phyloP scores from a whole-genome alignment of 2,888 invertebrate species.

The Sinopyrophorus schimmeli region DNA sequence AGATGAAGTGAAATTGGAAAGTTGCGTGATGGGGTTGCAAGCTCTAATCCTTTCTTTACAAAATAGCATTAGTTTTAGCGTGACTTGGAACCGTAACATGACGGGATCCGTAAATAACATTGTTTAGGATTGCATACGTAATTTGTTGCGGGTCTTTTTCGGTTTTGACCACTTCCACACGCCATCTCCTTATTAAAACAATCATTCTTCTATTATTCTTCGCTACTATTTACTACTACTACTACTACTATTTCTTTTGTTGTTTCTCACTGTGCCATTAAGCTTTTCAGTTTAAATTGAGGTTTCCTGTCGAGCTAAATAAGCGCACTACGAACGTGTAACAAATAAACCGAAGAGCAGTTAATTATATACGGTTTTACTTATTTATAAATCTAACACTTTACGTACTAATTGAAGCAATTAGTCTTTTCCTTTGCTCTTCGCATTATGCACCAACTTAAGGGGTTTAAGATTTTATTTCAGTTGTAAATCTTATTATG shows the following conservation, averaged over 20 bases:
- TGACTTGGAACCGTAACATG: slow-evolving; percentile 24
- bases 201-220: slow-evolving; percentile 2
- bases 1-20: slow-evolving; percentile 21
- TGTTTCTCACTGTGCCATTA: not conserved
- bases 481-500: too few species aligned
- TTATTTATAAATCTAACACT: too few species aligned
- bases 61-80: slow-evolving; percentile 24
- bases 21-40: slow-evolving; percentile 24
- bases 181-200: slow-evolving; percentile 25
- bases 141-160: slow-evolving; percentile 23
- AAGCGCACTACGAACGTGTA: too few species aligned
- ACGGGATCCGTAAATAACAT: slow-evolving; percentile 26
- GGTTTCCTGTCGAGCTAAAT: slow-evolving; percentile 12
- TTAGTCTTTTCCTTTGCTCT: too few species aligned
- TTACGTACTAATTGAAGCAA: too few species aligned
- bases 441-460: too few species aligned
- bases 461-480: too few species aligned
- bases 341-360: too few species aligned
- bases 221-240: too few species aligned
- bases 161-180: slow-evolving; percentile 27
- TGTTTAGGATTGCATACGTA: slow-evolving; percentile 25
- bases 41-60: slow-evolving; percentile 23
- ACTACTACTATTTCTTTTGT: not conserved
- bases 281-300: not conserved
- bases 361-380: too few species aligned